Evolutionary conservation across 2,888 invertebrate genomes (phyloP).

Genomic region (Heliothis peltigera): DNA sequence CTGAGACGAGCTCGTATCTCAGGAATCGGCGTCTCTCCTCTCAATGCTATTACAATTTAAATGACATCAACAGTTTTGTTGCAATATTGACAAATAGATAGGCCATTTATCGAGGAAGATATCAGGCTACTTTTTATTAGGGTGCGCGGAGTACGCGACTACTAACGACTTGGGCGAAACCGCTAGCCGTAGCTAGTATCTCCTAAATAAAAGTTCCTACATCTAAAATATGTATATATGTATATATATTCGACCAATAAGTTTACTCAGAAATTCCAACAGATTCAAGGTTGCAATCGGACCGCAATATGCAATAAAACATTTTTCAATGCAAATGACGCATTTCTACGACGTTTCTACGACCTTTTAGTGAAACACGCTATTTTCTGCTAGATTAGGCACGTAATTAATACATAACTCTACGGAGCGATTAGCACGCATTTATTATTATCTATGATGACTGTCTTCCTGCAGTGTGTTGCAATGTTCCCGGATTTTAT

Average conservation of each 20-base stretch:
- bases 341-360: constrained; percentile 24
- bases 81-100: no score
- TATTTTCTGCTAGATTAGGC: constrained; percentile 19
- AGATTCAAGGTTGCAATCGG: background rate
- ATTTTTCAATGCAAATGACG: background rate
- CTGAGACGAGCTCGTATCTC: no score
- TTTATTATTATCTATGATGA: background rate
- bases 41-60: no score
- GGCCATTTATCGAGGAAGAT: no score
- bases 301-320: background rate
- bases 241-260: no score
- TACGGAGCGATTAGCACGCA: constrained; percentile 6
- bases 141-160: no score
- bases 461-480: constrained; percentile 9
- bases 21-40: no score
- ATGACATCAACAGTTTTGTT: no score
- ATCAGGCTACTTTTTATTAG: no score
- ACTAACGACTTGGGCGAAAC: no score
- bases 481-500: constrained; percentile 10
- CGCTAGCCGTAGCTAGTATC: no score
- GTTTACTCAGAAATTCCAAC: background rate
- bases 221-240: background rate
- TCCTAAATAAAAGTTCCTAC: no score
- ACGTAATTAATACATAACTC: constrained; percentile 7
- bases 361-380: constrained; percentile 13